These are phyloP conservation scores for Epinotia demarniana DNA, from an alignment of 2,888 invertebrate species.

Conservation along the genomic window DNA sequence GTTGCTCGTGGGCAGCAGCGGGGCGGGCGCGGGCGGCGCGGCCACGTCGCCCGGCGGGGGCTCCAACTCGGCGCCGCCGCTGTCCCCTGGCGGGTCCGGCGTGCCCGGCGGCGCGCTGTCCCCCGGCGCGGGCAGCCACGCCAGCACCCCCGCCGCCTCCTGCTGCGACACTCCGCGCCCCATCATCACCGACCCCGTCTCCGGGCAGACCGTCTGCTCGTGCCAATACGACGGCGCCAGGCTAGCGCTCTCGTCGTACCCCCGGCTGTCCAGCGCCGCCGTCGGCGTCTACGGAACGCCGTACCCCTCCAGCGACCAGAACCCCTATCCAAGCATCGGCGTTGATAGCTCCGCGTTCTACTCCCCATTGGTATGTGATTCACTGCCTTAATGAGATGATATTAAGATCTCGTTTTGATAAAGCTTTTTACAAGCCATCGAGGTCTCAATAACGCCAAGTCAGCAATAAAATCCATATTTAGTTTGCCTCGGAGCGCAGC, in stretches of 20 bases:
- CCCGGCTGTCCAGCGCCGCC: conserved; percentile 90
- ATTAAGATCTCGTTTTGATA: conserved; percentile 12
- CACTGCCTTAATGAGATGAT: conserved; percentile 28
- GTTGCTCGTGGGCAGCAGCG: conserved; percentile 90
- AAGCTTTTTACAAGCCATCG: not conserved
- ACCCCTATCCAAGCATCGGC: conserved; percentile 96
- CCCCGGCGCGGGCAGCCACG: conserved; percentile 84
- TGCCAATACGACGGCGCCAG: conserved; percentile 97
- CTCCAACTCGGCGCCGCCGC: conserved; percentile 90
- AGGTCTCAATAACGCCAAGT: conserved; percentile 5
- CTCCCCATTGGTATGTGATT: conserved; percentile 95
- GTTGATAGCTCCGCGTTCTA: conserved; percentile 98
- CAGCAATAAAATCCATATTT: conserved; percentile 15
- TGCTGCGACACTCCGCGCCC: conserved; percentile 97
- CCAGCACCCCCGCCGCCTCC: conserved; percentile 82
- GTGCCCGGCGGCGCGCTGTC: conserved; percentile 85
- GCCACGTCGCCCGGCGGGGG: conserved; percentile 89
- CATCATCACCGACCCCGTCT: conserved; percentile 96
- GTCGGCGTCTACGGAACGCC: conserved; percentile 94
- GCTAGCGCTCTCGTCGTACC: conserved; percentile 91
- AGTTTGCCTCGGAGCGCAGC: conserved; percentile 53
- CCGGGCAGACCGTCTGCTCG: conserved; percentile 96
- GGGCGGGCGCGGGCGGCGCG: conserved; percentile 89
- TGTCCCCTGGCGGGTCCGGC: conserved; percentile 89
- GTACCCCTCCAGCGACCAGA: conserved; percentile 95